Evolutionary conservation across 2,797 vertebrate genomes (phyloP).

Genomic region (Sebastes umbrosus): DNA sequence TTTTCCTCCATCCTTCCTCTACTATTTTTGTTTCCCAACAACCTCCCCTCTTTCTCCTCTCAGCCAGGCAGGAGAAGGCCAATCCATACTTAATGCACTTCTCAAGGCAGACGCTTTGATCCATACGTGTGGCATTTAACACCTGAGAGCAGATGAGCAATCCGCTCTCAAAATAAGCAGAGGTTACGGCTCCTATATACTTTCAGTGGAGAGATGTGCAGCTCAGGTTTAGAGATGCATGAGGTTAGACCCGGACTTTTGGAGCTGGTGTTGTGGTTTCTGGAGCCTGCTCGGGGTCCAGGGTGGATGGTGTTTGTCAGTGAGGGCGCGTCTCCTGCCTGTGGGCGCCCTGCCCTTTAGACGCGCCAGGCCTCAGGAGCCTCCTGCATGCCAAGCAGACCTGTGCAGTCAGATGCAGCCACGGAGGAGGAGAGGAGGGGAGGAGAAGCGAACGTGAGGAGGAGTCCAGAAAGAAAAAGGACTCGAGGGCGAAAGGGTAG

Average conservation of each 20-base stretch:
- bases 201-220: slow-evolving; percentile 20
- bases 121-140: slow-evolving; percentile 79
- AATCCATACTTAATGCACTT: slow-evolving; percentile 42
- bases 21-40: slow-evolving; percentile 48
- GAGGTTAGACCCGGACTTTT: slow-evolving; percentile 30
- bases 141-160: slow-evolving; percentile 73
- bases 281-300: slow-evolving; percentile 48
- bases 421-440: slow-evolving; percentile 36
- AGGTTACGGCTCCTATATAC: slow-evolving; percentile 49
- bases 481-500: slow-evolving; percentile 65
- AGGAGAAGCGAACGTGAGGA: slow-evolving; percentile 55
- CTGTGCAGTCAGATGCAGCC: slow-evolving; percentile 81
- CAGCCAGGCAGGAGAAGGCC: slow-evolving; percentile 46
- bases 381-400: slow-evolving; percentile 86
- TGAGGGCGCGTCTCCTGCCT: slow-evolving; percentile 79
- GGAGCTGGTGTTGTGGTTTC: slow-evolving; percentile 50
- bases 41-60: slow-evolving; percentile 34
- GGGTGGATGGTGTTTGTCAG: slow-evolving; percentile 77
- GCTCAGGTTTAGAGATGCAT: slow-evolving; percentile 40
- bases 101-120: slow-evolving; percentile 69
- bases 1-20: slow-evolving; percentile 5
- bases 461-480: slow-evolving; percentile 64
- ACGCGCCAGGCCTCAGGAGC: slow-evolving; percentile 82
- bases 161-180: slow-evolving; percentile 48
- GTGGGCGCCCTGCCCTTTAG: slow-evolving; percentile 86